Base-by-base conservation (phyloP, 2,797 vertebrate species). In the Gambusia yucatana region DNA sequence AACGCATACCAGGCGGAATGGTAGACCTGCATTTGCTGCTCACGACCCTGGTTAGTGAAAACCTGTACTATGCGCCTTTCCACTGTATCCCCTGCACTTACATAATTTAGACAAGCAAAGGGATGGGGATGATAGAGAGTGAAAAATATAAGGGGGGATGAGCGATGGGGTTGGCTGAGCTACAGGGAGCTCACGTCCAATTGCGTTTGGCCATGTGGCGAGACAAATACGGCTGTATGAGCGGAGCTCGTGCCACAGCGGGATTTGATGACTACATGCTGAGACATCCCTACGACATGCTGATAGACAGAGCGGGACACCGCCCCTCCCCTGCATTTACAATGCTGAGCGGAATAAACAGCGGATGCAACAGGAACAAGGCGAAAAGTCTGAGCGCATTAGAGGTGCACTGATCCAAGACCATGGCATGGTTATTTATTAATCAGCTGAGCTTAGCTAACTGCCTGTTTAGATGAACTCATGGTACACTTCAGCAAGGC, bases 361-460 rank as follows among this genome's bases (percentile, higher is more conserved):
- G 77, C 65, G 87, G 89, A 94, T 72, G 84, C 85, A 89, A 91
- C 86, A 87, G 87, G 92, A 93, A 92, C 90, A 89, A 88, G 85
- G 91, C 86, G 86, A 80, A 90, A 88, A 91, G 87, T 94, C 91
- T 82, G 83, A 89, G 90, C 84, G 90, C 91, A 94, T 93, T 93
- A 94, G 91, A 92, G 87, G 89, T 88, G 90, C 93, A 90, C 84
- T 91, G 93, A 94, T 93, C 91, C 89, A 87, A 85, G 91, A 93
- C 92, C 77, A 57, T 86, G 92, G 88, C 92, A 84, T 92, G 88
- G 84, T 95, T 95, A 94, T 94, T 96, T 94, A 96, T 95, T 96
- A 92, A 95, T 94, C 91, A 95, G 94, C 92, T 93, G 90, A 94
- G 93, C 91, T 93, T 87, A 91, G 90, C 93, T 92, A 92, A 93